These are phyloP conservation scores for Leptopilina myrica DNA, from an alignment of 2,888 invertebrate species.

Conservation along the genomic window DNA sequence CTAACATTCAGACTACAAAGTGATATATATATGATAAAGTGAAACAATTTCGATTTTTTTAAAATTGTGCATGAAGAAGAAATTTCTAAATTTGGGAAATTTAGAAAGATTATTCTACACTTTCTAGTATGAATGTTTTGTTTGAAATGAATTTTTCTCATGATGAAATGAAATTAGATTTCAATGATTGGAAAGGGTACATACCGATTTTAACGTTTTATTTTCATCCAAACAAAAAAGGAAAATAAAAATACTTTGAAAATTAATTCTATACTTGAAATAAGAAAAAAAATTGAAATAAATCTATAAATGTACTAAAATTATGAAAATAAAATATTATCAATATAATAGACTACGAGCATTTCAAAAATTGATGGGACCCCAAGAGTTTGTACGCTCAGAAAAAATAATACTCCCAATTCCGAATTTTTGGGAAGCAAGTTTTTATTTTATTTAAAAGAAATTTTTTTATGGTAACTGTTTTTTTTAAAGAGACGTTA, in stretches of 20 bases:
- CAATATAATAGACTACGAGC: not conserved
- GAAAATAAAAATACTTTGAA: slow-evolving; percentile 36
- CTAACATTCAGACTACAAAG: slow-evolving; percentile 47
- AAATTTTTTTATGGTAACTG: too few relatives aligned
- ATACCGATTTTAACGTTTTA: slow-evolving; percentile 15
- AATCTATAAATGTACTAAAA: too few relatives aligned
- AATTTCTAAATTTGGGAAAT: not conserved
- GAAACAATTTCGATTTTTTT: not conserved
- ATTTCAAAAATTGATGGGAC: too few relatives aligned
- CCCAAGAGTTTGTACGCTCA: too few relatives aligned
- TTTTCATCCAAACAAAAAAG: slow-evolving; percentile 45
- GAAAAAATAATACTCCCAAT: too few relatives aligned
- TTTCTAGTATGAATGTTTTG: slow-evolving; percentile 44
- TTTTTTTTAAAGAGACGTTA: too few relatives aligned
- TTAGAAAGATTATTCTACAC: slow-evolving; percentile 4
- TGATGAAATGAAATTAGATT: slow-evolving; percentile 8
- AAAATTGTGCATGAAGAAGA: not conserved
- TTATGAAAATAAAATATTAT: too few relatives aligned
- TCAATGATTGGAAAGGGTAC: slow-evolving; percentile 41
- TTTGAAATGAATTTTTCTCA: slow-evolving; percentile 34
- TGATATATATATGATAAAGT: slow-evolving; percentile 2
- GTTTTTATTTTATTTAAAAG: too few relatives aligned
- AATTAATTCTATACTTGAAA: too few relatives aligned
- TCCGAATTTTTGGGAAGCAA: too few relatives aligned
- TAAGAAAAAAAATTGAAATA: too few relatives aligned